Conservation (phyloP, 1,140 invertebrate genomes). For the Aphidius gifuensis region DNA sequence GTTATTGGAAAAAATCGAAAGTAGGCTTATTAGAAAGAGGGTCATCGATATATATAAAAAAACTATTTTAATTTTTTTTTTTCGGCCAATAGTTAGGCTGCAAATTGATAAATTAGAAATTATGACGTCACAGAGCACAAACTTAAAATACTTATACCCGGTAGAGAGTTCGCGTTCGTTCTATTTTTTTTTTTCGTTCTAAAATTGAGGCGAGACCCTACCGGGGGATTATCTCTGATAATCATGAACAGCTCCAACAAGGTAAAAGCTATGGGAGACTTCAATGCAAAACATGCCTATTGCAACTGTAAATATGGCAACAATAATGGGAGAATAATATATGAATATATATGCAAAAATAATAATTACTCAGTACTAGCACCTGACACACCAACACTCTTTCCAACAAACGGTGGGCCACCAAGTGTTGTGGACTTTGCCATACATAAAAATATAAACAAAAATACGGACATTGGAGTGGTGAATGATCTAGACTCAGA, state of each 20-base stretch:
- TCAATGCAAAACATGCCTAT: conserved; percentile 27
- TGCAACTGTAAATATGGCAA: conserved; percentile 25
- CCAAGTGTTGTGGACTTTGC: conserved; percentile 18
- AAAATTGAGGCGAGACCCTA: no score
- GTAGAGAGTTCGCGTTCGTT: no score
- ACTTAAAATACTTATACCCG: no score
- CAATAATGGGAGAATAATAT: conserved; percentile 19
- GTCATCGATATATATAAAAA: no score
- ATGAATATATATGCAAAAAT: conserved; percentile 12
- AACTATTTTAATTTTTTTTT: no score
- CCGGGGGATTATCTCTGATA: no score
- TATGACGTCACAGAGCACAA: no score
- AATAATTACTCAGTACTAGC: conserved; percentile 3
- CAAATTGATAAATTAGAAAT: no score
- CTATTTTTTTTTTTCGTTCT: no score
- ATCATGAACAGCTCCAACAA: conserved; percentile 21
- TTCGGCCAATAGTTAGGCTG: no score
- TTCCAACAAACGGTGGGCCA: conserved; percentile 5
- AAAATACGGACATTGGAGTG: conserved; percentile 12
- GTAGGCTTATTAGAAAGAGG: no score
- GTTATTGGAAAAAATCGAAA: no score
- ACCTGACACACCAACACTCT: conserved; percentile 15
- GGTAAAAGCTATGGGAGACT: conserved; percentile 21
- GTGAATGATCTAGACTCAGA: conserved; percentile 27
- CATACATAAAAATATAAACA: conserved; percentile 17